Evolutionary conservation across 2,888 invertebrate genomes (phyloP), one percentile per base, ranked within the genome.

Genomic region (Clistopyga incitator): DNA sequence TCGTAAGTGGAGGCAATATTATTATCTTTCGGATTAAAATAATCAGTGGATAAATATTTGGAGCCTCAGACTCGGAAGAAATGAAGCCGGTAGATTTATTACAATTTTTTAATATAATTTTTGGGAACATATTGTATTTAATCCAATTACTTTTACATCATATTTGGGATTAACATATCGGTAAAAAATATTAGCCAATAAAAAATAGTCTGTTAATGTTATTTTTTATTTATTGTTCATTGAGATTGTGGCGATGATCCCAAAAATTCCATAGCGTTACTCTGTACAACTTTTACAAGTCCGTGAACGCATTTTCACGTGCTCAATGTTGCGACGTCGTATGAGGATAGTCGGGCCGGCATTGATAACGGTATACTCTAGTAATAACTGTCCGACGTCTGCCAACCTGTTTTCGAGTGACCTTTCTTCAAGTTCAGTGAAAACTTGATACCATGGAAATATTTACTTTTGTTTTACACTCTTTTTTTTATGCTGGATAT

Each of bases 331-430:
- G 18, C 29, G 6, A 13, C 20, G 45, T 42, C 23, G 18, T 59
- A 13, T 34, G 68, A 47, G 52, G 29, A 72, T 45, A 18, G 42
- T 47, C 23, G 34, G 67, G 38, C 54, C 79, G 29, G 29, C 29
- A 25, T n/a, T 25, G 61, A 75, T 80, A 80, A 80, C 80, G 80
- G 80, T 61, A 70, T 10, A 59, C 72, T 34, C 34, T n/a, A 15
- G n/a, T 34, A 34, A 56, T 56, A 34, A 61, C 61, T 61, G 34
- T 59, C 52, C 20, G 0, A 29, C 10, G 23, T 34, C 34, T 29
- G 34, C 59, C 34, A 13, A 34, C 54, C 54, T 34, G n/a, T 18
- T n/a, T 15, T 61, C 61, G 61, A 61, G 34, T 61, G 34, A 61
- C 61, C 34, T 34, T 61, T 34, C 10, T n/a, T 34, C 6, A 10